Evolutionary conservation across 2,888 invertebrate species (phyloP).

Genomic region (Cephus spinipes): DNA sequence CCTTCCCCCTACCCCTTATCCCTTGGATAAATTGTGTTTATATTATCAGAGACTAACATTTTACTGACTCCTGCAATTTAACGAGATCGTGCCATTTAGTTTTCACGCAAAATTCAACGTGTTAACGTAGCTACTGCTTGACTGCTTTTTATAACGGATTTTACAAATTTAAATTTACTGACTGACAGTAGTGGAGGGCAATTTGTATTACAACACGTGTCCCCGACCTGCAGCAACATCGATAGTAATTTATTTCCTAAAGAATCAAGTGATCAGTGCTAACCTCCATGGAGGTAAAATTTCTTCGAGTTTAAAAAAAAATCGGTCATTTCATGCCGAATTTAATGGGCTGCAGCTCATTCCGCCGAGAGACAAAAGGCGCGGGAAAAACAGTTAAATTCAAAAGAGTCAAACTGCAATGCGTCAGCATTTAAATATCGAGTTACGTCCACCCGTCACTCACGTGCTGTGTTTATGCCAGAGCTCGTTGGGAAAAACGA

Average conservation of each 20-base stretch:
- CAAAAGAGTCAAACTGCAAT: not conserved
- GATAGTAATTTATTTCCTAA: too few species aligned
- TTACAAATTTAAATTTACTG: too few species aligned
- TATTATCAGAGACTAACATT: not conserved
- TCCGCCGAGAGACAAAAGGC: too few species aligned
- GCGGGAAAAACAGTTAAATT: not conserved
- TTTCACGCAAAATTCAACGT: not conserved
- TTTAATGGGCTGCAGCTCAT: too few species aligned
- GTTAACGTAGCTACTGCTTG: not conserved
- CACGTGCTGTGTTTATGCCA: not conserved
- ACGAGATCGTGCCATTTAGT: not conserved
- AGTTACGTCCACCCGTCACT: not conserved
- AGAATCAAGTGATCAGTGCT: too few species aligned
- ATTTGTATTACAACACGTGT: too few species aligned
- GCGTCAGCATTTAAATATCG: not conserved
- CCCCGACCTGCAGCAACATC: too few species aligned
- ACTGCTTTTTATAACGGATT: too few species aligned
- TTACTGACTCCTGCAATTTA: not conserved
- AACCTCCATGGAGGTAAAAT: too few species aligned
- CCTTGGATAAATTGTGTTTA: not conserved
- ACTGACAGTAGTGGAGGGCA: too few species aligned
- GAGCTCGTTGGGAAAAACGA: not conserved
- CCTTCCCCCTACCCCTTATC: not conserved
- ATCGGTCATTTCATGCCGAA: too few species aligned
- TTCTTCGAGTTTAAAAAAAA: too few species aligned